Evolutionary conservation across 2,797 vertebrate genomes (phyloP), one percentile per base, ranked within the genome.

Genomic region (Odontamblyopus lacepedii): DNA sequence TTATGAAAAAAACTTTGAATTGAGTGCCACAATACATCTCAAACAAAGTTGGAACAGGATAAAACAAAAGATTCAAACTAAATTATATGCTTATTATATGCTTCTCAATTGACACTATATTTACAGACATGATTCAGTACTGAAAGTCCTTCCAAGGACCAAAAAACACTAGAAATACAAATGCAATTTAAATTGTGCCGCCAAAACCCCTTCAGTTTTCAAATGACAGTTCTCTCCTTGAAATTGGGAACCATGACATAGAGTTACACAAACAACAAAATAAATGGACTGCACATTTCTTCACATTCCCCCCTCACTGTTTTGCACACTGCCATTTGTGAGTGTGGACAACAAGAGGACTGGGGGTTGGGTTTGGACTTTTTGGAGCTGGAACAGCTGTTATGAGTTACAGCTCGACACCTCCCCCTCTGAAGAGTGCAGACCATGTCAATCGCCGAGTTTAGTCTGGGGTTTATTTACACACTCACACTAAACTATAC

Each of bases 361-460:
- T 55, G 41, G 67, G 67, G 51, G 65, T 51, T 50, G 44, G 74
- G 61, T 32, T 27, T 59, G 76, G 59, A 56, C 0, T 0, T 41
- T 63, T 70, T 82, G 78, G 77, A 90, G 77, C 69, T 78, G 70
- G 27, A 78, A 75, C 90, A 91, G 89, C 89, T 92, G 91, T 81
- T 88, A 71, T 64, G 59, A 87, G 78, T 92, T 89, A 87, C 32
- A 64, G 48, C 79, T 18, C 6, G 63, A 82, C 81, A 67, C 30
- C 76, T 41, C 76, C 73, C 68, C 26, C 61, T 32, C 63, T 70
- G 35, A 48, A 76, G 72, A 44, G 61, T 5, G 9, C 60, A 70
- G 69, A 62, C 48, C 76, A 35, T 67, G 73, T 84, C 89, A 82
- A 32, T 85, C 56, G 63, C 80, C 67, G 26, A 71, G 72, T 74